These are phyloP conservation scores for Andrena dorsata DNA, from an alignment of 2,888 invertebrate genomes.

Conservation along the genomic window DNA sequence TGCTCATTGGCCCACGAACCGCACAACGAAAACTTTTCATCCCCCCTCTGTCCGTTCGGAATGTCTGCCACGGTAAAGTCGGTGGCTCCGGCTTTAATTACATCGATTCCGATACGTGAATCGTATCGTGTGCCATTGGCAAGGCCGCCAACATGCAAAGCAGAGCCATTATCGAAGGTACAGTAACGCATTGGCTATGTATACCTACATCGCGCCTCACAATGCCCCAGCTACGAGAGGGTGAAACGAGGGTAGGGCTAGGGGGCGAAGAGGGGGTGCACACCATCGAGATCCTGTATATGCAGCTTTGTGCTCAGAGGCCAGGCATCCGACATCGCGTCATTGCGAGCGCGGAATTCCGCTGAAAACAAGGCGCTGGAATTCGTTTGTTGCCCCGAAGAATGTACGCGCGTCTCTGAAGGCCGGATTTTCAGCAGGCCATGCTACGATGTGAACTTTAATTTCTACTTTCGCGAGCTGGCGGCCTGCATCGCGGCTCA, in stretches of 20 bases:
- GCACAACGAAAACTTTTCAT: constrained; percentile 10
- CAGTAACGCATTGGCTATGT: constrained; percentile 37
- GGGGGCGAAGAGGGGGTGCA: neutral
- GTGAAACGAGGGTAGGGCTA: neutral
- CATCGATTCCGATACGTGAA: constrained; percentile 63
- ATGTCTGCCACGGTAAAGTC: constrained; percentile 2
- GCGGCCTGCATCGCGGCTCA: neutral
- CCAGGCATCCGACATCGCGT: constrained; percentile 54
- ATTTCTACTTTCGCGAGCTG: constrained; percentile 25
- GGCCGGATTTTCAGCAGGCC: constrained; percentile 8
- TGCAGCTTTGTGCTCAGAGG: constrained; percentile 50
- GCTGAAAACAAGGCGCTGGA: constrained; percentile 51
- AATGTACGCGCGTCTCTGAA: constrained; percentile 23
- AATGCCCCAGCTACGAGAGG: constrained; percentile 18
- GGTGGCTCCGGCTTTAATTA: constrained; percentile 66
- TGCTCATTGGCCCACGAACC: neutral
- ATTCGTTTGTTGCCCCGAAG: constrained; percentile 59
- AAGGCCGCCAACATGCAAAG: constrained; percentile 58
- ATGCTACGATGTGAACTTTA: constrained; percentile 15
- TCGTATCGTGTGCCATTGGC: constrained; percentile 61
- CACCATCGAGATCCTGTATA: constrained; percentile 12
- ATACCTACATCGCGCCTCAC: constrained; percentile 34
- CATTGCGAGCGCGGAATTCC: constrained; percentile 50
- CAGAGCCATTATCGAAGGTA: constrained; percentile 57
- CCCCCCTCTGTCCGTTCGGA: neutral